Base-by-base conservation (phyloP, 1,140 invertebrate genomes). In the Cepaea nemoralis region DNA sequence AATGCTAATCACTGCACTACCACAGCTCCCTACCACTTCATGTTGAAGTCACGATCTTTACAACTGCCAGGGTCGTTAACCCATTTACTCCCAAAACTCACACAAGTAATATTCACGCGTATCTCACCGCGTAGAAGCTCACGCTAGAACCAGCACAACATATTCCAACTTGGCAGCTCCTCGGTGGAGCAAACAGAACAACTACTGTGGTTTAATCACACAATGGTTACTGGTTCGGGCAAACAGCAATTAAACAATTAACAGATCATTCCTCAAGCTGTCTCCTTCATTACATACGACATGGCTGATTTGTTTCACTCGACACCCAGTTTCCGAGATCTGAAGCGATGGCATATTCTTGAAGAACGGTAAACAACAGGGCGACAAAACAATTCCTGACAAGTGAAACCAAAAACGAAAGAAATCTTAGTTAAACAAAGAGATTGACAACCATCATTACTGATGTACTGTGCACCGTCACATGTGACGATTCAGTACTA, bases 181-280 rank as follows among this genome's bases (percentile, higher is more conserved):
- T n/a, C n/a, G n/a, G n/a, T n/a, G n/a, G n/a, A n/a, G n/a, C n/a
- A n/a, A n/a, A n/a, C n/a, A n/a, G n/a, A n/a, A n/a, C n/a, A n/a
- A n/a, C n/a, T n/a, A n/a, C n/a, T n/a, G n/a, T n/a, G n/a, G n/a
- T n/a, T n/a, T n/a, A n/a, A n/a, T n/a, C n/a, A n/a, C n/a, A n/a
- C n/a, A n/a, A n/a, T n/a, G 1, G n/a, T 6, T 63, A 10, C 59
- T 31, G 27, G 59, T 63, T 63, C 59, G 59, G 27, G 59, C 59
- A 63, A 63, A 63, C 27, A 63, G 27, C 59, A 63, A 63, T 63
- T 63, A 63, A 10, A 31, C 59, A 63, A 63, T 63, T 63, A 63
- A 10, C 59, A 63, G n/a, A 16, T 63, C 59, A 63, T 63, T 63
- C 33, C 59, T 63, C n/a, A 31, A 63, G 12, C n/a, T 27, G 59